Conservation (phyloP, 2,797 vertebrate species). For the Coregonus suidteri region DNA sequence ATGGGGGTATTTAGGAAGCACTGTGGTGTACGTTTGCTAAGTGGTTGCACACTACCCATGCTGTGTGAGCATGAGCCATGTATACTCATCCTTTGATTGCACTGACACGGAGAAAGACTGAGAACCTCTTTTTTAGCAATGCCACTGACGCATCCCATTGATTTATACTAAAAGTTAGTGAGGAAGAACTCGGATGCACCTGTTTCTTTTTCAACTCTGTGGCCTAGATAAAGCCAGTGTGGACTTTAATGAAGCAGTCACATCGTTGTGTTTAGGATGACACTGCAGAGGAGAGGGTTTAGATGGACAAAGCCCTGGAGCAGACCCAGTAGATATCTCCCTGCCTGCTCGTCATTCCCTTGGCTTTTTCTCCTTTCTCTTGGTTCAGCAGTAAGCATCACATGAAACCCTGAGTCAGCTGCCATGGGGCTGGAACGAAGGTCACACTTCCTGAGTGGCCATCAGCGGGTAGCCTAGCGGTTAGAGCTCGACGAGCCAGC, state of each 20-base stretch:
- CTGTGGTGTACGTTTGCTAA: no score
- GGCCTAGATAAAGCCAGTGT: neutral
- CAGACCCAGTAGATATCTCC: neutral
- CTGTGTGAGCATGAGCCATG: neutral
- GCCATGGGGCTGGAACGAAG: no score
- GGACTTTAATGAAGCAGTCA: neutral
- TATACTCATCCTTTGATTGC: neutral
- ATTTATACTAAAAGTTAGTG: neutral
- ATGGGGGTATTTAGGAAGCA: no score
- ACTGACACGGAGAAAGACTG: neutral
- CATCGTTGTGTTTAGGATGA: neutral
- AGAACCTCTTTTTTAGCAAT: neutral
- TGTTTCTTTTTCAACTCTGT: neutral
- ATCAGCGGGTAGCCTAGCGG: no score
- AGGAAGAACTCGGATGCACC: neutral
- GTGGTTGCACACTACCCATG: neutral
- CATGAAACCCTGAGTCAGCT: neutral
- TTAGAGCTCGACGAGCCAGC: no score
- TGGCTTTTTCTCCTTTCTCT: neutral
- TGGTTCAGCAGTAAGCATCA: neutral
- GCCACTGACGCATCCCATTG: neutral
- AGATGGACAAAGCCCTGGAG: neutral
- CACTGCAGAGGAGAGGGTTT: neutral
- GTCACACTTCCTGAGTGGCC: no score
- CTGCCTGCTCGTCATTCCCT: neutral